Evolutionary conservation across 37 sponge, comb jelly and placozoan species (phyloP), one percentile per base, ranked within the genome.

Genomic region (Amphimedon queenslandica): DNA sequence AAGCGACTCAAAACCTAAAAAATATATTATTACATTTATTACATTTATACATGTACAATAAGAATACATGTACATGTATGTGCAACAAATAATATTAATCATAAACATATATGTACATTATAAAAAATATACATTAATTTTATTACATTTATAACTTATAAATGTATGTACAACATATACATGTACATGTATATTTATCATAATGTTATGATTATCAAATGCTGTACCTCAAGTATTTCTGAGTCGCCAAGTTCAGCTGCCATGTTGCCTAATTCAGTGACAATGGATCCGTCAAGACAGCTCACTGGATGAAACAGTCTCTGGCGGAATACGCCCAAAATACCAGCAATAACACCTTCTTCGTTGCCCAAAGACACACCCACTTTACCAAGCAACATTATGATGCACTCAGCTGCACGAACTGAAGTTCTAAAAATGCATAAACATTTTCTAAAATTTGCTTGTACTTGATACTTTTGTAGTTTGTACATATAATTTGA

Each of bases 191-290:
- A 53, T 53, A 20, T 21, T 21, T 53, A 53, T 20, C 56, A 53
- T 20, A 53, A 16, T 53, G 20, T 53, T 53, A 53, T 53, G 20
- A 53, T 21, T 53, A 53, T 20, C 16, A 53, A 20, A 16, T 21
- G 56, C 16, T 21, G 20, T 20, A 60, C 27, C 21, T 60, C 28
- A 6, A 60, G 21, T 60, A 25, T 60, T 5, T 8, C 38, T 34
- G 39, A 58, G 42, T 77, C 86, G 42, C 80, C 76, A 63, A 74
- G 75, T 36, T 42, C 67, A 57, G 80, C 76, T 1, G 80, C 86
- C 55, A 86, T 79, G 56, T 75, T 86, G 21, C 76, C 86, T 31
- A 86, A 57, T 64, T 86, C 76, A 33, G 28, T 68, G 38, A 86
- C 76, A 18, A 86, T 63, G 55, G 43, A 37, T 2, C 70, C 76